phyloP scores from a whole-genome alignment of 2,797 vertebrate species.

The Onychomys arenicola region DNA sequence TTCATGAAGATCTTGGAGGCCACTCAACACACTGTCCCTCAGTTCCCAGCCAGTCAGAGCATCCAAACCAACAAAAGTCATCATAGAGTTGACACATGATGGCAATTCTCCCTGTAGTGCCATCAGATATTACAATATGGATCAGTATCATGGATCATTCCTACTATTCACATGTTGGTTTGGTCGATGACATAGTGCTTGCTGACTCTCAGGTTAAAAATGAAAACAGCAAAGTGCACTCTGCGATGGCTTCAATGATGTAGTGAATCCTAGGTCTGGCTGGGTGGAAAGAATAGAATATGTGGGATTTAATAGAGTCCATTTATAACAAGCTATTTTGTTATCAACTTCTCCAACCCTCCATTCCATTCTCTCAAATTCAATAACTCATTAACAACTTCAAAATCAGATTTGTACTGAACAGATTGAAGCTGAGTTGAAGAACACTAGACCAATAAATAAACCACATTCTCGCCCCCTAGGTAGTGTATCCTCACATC shows the following conservation, averaged over 20 bases:
- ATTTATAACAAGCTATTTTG: constrained; percentile 64
- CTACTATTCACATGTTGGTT: not conserved
- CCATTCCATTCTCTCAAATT: constrained; percentile 52
- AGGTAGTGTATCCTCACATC: not conserved
- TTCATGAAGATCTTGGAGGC: not conserved
- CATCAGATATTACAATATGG: not conserved
- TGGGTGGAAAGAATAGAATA: not conserved
- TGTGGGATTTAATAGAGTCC: constrained; percentile 8
- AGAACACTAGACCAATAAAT: constrained; percentile 44
- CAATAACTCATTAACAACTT: constrained; percentile 56
- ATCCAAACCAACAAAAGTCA: not conserved
- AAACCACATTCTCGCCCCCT: constrained; percentile 29
- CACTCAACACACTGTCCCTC: not conserved
- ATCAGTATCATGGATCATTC: not conserved
- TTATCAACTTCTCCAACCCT: constrained; percentile 61
- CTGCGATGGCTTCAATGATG: no score
- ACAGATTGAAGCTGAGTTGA: constrained; percentile 43
- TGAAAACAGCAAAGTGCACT: no score
- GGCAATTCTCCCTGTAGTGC: not conserved
- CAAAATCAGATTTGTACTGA: constrained; percentile 57
- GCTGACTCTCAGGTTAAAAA: no score
- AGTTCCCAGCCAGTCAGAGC: not conserved
- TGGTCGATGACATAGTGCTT: no score
- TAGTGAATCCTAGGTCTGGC: no score
- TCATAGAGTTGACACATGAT: not conserved